phyloP scores from a whole-genome alignment of 2,888 invertebrate genomes.

The Bembecia ichneumoniformis region DNA sequence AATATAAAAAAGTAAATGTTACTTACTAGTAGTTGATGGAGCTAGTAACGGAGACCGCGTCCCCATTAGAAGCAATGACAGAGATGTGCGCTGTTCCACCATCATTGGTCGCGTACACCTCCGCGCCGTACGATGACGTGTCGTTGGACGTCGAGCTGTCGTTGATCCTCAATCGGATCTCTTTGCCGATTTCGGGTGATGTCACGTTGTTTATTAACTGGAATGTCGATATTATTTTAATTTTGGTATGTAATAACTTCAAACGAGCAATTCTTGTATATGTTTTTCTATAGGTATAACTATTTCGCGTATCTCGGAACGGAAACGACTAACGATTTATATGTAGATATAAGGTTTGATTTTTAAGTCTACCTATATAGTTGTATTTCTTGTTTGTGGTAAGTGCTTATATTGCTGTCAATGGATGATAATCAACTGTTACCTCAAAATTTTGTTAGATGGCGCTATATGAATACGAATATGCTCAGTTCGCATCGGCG shows the following conservation, averaged over 20 bases:
- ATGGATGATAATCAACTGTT: too few relatives aligned
- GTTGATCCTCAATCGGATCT: conserved; percentile 74
- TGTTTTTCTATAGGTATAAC: not conserved
- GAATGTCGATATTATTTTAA: conserved; percentile 11
- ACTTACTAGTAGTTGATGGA: conserved; percentile 86
- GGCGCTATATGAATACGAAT: too few relatives aligned
- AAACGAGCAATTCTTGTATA: not conserved
- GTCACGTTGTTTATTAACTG: conserved; percentile 76
- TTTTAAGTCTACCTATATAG: too few relatives aligned
- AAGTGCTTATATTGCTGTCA: too few relatives aligned
- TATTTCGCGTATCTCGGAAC: too few relatives aligned
- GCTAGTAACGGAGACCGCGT: conserved; percentile 93
- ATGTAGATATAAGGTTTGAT: too few relatives aligned
- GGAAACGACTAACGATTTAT: too few relatives aligned
- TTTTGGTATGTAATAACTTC: not conserved
- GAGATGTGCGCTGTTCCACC: conserved; percentile 93
- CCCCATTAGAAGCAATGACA: conserved; percentile 86
- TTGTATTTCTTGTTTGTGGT: too few relatives aligned
- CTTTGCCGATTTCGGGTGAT: conserved; percentile 70
- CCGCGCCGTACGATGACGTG: conserved; percentile 78
- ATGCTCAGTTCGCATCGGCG: too few relatives aligned
- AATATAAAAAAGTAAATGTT: not conserved
- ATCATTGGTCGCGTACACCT: conserved; percentile 69
- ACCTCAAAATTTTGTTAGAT: too few relatives aligned
- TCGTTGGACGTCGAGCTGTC: conserved; percentile 77